Percentiles rank a stretch among this genome's conserved stretches.
These are phyloP conservation scores for Priocnemis perturbator DNA, from an alignment of 2,888 invertebrate species.

Conservation along the genomic window DNA sequence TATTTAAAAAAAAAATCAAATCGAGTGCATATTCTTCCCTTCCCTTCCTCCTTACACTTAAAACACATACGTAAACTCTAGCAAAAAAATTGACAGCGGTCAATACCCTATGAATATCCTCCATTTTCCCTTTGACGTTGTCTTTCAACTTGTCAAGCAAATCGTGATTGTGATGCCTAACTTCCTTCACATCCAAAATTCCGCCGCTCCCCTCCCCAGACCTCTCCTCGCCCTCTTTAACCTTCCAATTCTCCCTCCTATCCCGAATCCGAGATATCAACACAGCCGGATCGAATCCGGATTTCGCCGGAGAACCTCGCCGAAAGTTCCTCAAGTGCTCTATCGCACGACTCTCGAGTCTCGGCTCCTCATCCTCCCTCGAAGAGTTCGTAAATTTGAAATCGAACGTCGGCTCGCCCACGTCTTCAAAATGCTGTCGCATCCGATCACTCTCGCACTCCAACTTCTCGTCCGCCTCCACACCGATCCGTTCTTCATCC, in stretches of 20 bases:
- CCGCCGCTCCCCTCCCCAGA: neutral
- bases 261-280: constrained; percentile 15
- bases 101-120: constrained; percentile 80
- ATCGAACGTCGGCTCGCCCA: constrained; percentile 20
- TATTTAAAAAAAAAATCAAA: no score
- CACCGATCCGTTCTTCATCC: no score
- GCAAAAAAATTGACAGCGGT: no score
- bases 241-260: constrained; percentile 14
- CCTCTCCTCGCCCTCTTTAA: neutral
- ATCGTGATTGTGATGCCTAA: constrained; percentile 34
- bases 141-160: constrained; percentile 52
- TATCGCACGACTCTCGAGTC: constrained; percentile 25
- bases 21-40: no score
- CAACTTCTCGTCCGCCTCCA: no score
- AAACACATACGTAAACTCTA: no score
- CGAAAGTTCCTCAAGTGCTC: constrained; percentile 21
- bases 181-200: constrained; percentile 38
- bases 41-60: no score
- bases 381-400: constrained; percentile 31
- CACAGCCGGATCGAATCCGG: constrained; percentile 9
- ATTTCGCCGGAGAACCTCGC: neutral
- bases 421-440: no score
- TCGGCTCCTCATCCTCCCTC: constrained; percentile 28
- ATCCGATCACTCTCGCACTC: no score
- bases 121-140: constrained; percentile 78